phyloP scores from a whole-genome alignment of 2,113 vertebrate species.

The Ageneiosus marmoratus region DNA sequence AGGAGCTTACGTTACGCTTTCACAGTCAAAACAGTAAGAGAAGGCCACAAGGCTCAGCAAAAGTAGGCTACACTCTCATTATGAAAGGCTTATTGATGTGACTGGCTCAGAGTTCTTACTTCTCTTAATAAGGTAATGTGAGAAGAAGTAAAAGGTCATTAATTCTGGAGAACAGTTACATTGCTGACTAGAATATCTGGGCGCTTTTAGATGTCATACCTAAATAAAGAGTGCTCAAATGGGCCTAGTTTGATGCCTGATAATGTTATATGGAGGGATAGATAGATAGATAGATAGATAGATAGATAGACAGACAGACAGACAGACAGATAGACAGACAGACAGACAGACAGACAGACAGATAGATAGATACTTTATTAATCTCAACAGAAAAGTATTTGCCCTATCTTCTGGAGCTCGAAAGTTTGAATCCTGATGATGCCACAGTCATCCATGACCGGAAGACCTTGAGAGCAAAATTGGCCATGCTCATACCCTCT shows the following conservation, averaged over 20 bases:
- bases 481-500: no score
- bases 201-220: neutral
- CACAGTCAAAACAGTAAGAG: neutral
- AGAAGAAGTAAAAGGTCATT: slow-evolving; percentile 4
- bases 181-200: neutral
- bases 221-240: neutral
- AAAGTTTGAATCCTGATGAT: no score
- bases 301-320: neutral
- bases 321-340: no score
- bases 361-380: no score
- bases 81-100: slow-evolving; percentile 18
- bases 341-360: no score
- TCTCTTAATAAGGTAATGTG: slow-evolving; percentile 1
- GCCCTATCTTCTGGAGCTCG: no score
- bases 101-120: neutral
- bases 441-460: no score
- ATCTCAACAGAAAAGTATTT: no score
- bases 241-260: neutral
- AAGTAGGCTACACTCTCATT: neutral
- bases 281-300: no score
- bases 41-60: neutral
- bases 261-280: neutral
- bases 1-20: neutral
- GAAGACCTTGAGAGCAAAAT: no score
- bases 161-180: slow-evolving; percentile 3